Conservation (phyloP, 2,888 invertebrate species). For the Lasioglossum malachurum region DNA sequence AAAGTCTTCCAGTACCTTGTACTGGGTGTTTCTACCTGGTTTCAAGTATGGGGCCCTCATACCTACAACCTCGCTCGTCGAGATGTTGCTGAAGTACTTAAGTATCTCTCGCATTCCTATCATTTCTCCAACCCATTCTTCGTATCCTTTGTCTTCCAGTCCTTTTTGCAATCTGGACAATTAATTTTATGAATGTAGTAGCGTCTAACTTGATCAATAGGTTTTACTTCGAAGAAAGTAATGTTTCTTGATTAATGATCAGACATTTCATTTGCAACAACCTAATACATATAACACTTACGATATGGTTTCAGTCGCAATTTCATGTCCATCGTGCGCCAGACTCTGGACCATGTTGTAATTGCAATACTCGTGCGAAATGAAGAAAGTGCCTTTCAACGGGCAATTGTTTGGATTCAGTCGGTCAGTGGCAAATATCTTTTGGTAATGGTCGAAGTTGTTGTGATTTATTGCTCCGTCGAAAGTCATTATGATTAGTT, state of each 20-base stretch:
- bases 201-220: not conserved
- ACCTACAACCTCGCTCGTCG: slow-evolving; percentile 93
- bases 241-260: not conserved
- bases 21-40: slow-evolving; percentile 96
- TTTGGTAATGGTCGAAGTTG: slow-evolving; percentile 94
- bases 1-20: slow-evolving; percentile 96
- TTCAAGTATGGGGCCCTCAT: slow-evolving; percentile 96
- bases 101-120: slow-evolving; percentile 96
- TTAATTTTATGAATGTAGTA: not conserved
- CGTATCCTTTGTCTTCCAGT: slow-evolving; percentile 95
- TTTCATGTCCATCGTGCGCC: slow-evolving; percentile 95
- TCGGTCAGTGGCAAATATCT: slow-evolving; percentile 92
- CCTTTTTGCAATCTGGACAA: slow-evolving; percentile 90
- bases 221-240: not conserved
- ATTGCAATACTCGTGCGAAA: slow-evolving; percentile 95
- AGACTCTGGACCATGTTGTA: slow-evolving; percentile 96
- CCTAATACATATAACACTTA: slow-evolving; percentile 86
- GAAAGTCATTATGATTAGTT: slow-evolving; percentile 96
- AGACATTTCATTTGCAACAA: not conserved
- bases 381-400: slow-evolving; percentile 96
- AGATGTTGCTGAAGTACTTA: slow-evolving; percentile 92
- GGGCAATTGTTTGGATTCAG: slow-evolving; percentile 96
- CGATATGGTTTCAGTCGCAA: slow-evolving; percentile 90
- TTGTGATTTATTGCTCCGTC: slow-evolving; percentile 97
- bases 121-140: slow-evolving; percentile 97